Percentiles rank a stretch among this genome's conserved stretches.
Conservation (phyloP, 2,113 vertebrate genomes). For the Aramus guarauna region DNA sequence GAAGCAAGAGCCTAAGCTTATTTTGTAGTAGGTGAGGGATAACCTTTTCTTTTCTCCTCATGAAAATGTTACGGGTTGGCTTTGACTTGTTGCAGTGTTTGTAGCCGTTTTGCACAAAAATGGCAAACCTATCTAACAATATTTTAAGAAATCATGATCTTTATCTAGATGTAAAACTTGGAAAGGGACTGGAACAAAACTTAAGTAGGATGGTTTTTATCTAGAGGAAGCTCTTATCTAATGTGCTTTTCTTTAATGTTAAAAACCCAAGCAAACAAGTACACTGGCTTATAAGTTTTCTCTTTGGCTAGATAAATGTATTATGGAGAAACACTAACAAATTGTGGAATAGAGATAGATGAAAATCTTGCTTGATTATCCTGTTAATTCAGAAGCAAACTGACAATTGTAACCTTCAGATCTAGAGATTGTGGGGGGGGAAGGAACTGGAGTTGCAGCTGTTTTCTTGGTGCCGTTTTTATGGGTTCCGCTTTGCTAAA, state of each 20-base stretch:
- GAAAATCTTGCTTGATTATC: not conserved
- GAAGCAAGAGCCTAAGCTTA: not conserved
- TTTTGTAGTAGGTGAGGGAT: not conserved
- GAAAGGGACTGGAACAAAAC: not conserved
- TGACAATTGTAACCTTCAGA: not conserved
- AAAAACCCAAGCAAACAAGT: not conserved
- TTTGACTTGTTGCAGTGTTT: not conserved
- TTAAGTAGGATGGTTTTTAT: not conserved
- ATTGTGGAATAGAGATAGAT: not conserved
- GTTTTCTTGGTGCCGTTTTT: not conserved
- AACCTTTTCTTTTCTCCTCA: not conserved
- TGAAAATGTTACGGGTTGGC: not conserved
- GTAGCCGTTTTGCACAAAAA: not conserved
- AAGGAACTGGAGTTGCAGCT: not conserved
- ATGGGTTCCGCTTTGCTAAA: not conserved
- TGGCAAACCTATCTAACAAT: not conserved
- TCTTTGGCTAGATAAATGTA: not conserved
- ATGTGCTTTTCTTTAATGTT: not conserved
- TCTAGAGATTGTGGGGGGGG: not conserved
- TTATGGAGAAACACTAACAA: not conserved
- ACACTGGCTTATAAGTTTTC: not conserved
- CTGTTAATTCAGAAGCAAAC: not conserved
- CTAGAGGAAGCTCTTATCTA: not conserved
- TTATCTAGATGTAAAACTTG: not conserved
- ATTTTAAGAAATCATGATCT: not conserved